These are phyloP conservation scores for Palaemon carinicauda DNA, from an alignment of 1,140 invertebrate species.

Conservation along the genomic window DNA sequence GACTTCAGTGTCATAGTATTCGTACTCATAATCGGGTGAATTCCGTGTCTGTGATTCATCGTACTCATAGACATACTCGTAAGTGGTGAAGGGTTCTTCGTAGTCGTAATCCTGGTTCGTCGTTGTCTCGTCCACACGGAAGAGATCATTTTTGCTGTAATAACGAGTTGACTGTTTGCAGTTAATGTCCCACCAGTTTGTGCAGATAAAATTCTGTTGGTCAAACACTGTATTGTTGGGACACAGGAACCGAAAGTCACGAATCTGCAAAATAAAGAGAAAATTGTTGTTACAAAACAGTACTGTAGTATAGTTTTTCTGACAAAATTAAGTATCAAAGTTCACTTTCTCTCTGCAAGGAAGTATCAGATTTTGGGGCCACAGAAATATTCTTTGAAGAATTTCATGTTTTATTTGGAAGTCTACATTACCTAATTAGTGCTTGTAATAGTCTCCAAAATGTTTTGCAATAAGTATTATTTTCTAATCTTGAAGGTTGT, in stretches of 20 bases:
- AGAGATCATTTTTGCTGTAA: constrained; percentile 74
- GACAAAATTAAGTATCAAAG: no score
- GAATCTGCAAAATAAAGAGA: constrained; percentile 68
- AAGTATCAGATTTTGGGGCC: no score
- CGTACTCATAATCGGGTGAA: constrained; percentile 6
- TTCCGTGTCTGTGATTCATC: constrained; percentile 32
- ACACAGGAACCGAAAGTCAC: constrained; percentile 86
- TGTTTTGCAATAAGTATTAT: no score
- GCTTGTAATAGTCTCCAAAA: no score
- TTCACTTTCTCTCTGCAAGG: no score
- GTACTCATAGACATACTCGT: constrained; percentile 55
- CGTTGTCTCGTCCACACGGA: constrained; percentile 35
- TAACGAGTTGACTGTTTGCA: constrained; percentile 81
- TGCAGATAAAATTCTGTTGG: constrained; percentile 90
- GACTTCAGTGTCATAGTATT: constrained; percentile 20
- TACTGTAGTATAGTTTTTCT: no score
- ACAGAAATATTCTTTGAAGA: no score
- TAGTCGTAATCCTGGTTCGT: constrained; percentile 41
- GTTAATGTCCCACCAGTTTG: constrained; percentile 88
- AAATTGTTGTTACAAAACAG: no score
- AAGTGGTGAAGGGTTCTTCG: constrained; percentile 10
- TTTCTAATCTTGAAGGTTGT: no score
- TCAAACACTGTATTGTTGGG: constrained; percentile 92
- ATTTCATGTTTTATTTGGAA: no score
- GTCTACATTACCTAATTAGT: no score